phyloP scores from a whole-genome alignment of 2,113 vertebrate genomes.

The Phalacrocorax brasilianus region DNA sequence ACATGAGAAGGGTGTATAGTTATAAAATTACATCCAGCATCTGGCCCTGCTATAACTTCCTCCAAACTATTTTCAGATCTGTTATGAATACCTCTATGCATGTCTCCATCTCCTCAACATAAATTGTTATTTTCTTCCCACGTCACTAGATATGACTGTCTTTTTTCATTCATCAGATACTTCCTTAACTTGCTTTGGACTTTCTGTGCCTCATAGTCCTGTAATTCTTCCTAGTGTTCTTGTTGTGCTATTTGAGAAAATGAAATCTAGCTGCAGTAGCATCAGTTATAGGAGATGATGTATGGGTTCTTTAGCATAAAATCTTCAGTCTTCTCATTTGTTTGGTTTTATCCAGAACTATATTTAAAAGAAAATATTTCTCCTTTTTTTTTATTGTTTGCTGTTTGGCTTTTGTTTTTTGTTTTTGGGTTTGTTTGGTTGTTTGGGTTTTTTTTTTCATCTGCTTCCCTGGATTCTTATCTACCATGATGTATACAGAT shows the following conservation, averaged over 20 bases:
- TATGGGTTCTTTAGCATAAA: neutral
- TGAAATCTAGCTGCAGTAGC: neutral
- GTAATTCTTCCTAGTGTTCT: neutral
- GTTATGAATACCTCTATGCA: neutral
- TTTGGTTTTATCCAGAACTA: neutral
- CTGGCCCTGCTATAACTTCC: neutral
- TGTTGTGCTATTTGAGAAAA: neutral
- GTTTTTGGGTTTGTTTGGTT: too few relatives aligned
- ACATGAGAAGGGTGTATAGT: neutral
- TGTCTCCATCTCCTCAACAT: neutral
- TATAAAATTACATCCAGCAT: neutral
- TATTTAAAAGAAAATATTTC: neutral
- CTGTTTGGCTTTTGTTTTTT: neutral
- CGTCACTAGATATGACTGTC: neutral
- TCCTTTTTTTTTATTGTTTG: neutral
- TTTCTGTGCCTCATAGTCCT: neutral
- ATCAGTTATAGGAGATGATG: neutral
- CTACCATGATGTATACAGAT: neutral
- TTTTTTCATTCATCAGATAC: neutral
- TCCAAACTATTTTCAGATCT: neutral
- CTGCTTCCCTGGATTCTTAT: neutral
- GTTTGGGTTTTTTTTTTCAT: neutral
- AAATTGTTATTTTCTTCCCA: neutral
- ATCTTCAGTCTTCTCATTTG: neutral
- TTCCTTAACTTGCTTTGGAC: neutral